Evolutionary conservation across 2,797 vertebrate genomes (phyloP).

Genomic region (Chloroceryle amazona): DNA sequence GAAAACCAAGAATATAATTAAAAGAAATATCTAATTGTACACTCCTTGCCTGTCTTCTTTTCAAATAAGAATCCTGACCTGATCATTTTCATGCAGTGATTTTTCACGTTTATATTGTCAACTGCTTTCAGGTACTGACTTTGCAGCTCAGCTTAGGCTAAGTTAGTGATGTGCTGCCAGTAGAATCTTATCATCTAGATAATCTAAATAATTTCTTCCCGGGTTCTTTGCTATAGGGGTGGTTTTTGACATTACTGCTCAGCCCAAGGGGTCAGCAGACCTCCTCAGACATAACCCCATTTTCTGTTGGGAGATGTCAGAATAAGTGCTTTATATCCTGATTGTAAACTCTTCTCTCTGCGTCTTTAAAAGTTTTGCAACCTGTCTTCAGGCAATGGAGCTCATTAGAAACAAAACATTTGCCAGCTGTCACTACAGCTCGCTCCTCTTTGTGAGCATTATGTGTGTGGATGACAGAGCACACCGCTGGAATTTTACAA

Average conservation of each 20-base stretch:
- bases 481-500: neutral
- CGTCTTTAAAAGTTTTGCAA: constrained; percentile 15
- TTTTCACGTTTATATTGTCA: neutral
- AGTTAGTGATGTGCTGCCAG: neutral
- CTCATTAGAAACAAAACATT: constrained; percentile 27
- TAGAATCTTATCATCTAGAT: neutral
- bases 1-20: neutral
- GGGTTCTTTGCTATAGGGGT: neutral
- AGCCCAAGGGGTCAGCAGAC: neutral
- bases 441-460: neutral
- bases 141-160: neutral
- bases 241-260: neutral
- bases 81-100: neutral
- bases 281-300: neutral
- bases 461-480: neutral
- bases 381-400: constrained; percentile 7
- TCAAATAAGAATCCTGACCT: neutral
- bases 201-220: neutral
- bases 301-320: neutral
- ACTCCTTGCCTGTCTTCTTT: neutral
- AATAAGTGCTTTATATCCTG: neutral
- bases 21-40: neutral
- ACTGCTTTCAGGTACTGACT: neutral
- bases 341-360: neutral
- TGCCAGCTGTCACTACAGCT: constrained; percentile 43